Percentiles rank a stretch among this genome's conserved stretches.
These are phyloP conservation scores for Lasioglossum figueresi DNA, from an alignment of 2,888 invertebrate species.

Conservation along the genomic window DNA sequence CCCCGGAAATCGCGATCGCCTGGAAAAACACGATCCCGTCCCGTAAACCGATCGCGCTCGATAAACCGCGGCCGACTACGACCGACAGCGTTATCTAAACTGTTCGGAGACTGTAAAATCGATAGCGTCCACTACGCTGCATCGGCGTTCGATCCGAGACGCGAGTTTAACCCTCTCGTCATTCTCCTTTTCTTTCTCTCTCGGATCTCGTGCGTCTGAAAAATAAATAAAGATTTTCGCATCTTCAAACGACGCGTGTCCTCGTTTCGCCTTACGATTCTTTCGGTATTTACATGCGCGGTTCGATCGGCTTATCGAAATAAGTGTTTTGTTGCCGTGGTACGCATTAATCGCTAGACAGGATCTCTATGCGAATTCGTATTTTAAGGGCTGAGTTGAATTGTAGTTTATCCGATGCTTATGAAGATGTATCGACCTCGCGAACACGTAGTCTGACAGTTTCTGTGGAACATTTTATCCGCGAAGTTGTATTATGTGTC, in stretches of 20 bases:
- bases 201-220: not conserved
- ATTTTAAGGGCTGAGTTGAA: not conserved
- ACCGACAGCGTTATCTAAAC: constrained; percentile 27
- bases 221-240: not conserved
- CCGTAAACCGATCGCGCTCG: constrained; percentile 21
- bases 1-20: not conserved
- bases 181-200: not conserved
- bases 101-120: constrained; percentile 6
- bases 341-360: not conserved
- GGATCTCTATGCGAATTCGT: not conserved
- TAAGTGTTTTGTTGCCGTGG: too few species aligned
- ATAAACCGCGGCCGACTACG: not conserved
- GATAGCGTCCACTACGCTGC: not conserved
- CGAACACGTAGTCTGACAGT: not conserved
- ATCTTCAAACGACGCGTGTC: not conserved
- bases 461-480: not conserved
- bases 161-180: not conserved
- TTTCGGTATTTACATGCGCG: not conserved
- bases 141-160: not conserved
- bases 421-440: not conserved
- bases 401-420: not conserved
- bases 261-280: not conserved
- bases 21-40: constrained; percentile 17
- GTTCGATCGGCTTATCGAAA: not conserved
- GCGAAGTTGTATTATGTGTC: not conserved